Percentiles rank a stretch among this genome's conserved stretches.
Evolutionary conservation across 2,113 vertebrate genomes (phyloP).

Genomic region (Marcusenius ussheri): DNA sequence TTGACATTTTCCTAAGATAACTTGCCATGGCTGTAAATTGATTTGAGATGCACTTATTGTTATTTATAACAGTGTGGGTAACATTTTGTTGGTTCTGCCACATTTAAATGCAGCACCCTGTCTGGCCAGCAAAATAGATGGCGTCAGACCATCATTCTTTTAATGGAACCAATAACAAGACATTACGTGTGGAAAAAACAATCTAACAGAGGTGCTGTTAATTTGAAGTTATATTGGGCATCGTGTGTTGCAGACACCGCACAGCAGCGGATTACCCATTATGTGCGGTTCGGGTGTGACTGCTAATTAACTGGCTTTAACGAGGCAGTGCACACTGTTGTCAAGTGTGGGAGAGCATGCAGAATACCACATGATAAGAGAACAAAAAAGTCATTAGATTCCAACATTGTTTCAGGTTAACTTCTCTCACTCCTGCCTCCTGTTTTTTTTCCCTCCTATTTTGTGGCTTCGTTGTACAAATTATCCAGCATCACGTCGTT

Average conservation of each 20-base stretch:
- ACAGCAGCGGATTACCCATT: constrained; percentile 27
- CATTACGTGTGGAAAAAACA: constrained; percentile 4
- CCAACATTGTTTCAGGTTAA: neutral
- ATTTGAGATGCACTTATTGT: constrained; percentile 29
- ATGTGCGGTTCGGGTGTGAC: constrained; percentile 28
- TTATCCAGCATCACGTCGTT: neutral
- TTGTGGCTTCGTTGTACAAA: neutral
- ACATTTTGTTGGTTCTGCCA: neutral
- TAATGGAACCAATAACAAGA: constrained; percentile 4
- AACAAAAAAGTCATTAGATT: constrained; percentile 17
- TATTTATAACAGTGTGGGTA: constrained; percentile 15
- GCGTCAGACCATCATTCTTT: neutral
- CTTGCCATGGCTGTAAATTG: constrained; percentile 30
- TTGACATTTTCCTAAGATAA: constrained; percentile 35
- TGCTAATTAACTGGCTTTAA: constrained; percentile 39
- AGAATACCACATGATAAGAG: constrained; percentile 31
- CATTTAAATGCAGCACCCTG: neutral
- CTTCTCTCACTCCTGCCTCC: neutral
- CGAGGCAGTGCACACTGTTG: constrained; percentile 36
- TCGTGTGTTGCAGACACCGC: neutral
- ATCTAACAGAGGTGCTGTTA: neutral
- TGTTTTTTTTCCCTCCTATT: neutral
- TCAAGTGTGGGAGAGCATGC: constrained; percentile 9
- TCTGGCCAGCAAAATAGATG: neutral
- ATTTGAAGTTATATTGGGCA: constrained; percentile 6